Evolutionary conservation across 1,140 invertebrate species (phyloP), one percentile per base, ranked within the genome.

Genomic region (Myzus persicae): DNA sequence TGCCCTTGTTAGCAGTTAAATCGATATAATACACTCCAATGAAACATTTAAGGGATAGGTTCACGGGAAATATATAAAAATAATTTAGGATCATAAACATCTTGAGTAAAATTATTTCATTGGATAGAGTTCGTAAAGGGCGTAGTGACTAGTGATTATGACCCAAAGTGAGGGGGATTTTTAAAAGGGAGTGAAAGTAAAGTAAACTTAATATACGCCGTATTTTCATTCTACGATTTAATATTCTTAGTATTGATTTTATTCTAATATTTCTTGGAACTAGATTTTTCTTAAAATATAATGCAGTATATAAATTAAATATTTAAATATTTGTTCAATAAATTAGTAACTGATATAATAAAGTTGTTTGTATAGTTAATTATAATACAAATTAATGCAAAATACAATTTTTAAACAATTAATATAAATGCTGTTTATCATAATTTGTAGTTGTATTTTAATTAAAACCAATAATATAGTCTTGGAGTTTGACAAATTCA

Each of bases 161-260:
- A 76, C 59, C 59, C 14, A 76, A 18, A 76, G 31, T n/a, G n/a
- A 2, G n/a, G 31, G 31, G 59, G 59, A 76, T 76, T 76, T 76
- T 76, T n/a, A 76, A 76, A 76, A 76, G 31, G n/a, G 59, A 14
- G 14, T 18, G n/a, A 76, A 76, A 76, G 14, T 76, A 76, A 76
- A 76, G 59, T 76, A n/a, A 76, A 76, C 59, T n/a, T n/a, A 76
- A 76, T 76, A 76, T n/a, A n/a, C 31, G n/a, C n/a, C n/a, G 59
- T 76, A 76, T n/a, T 76, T 59, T 31, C 31, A 59, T 59, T 31
- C 31, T 26, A 59, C 11, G 1, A 59, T 59, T 76, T n/a, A 76
- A 76, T 76, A 76, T 76, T n/a, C 59, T n/a, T 76, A n/a, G 31
- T 76, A 76, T 76, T 76, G 59, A 76, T 76, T 76, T 76, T 5